A percentile compares a stretch with the other conserved stretches of the same genome.
phyloP scores from a whole-genome alignment of 2,888 invertebrate genomes.

The Dioctria rufipes region DNA sequence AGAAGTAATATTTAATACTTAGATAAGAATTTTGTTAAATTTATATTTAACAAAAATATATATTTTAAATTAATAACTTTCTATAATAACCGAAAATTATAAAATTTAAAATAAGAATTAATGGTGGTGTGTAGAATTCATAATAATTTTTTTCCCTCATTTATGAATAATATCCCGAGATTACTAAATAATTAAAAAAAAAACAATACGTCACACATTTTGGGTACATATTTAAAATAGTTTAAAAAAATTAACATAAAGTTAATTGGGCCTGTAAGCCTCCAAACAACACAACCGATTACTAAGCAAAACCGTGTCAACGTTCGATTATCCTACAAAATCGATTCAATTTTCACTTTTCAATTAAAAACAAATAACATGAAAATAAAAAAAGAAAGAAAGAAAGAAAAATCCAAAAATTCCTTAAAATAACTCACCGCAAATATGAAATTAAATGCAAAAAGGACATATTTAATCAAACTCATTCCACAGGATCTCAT shows the following conservation, averaged over 20 bases:
- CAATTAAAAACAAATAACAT: not conserved
- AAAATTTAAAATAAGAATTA: too few species aligned
- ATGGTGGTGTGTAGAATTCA: too few species aligned
- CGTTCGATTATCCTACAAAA: constrained; percentile 39
- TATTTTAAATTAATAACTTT: too few species aligned
- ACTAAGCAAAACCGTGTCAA: constrained; percentile 33
- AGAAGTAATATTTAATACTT: not conserved
- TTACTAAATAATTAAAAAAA: too few species aligned
- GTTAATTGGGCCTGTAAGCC: too few species aligned
- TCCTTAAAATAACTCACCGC: constrained; percentile 72
- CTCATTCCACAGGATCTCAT: constrained; percentile 72
- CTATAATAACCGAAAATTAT: too few species aligned
- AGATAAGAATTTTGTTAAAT: not conserved
- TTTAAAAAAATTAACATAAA: too few species aligned
- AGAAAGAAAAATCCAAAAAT: not conserved
- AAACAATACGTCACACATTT: too few species aligned
- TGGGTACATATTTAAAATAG: too few species aligned
- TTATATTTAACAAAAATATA: not conserved
- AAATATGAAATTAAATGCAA: constrained; percentile 77
- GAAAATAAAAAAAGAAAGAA: not conserved
- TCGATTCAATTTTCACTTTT: constrained; percentile 32
- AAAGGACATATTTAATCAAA: constrained; percentile 76
- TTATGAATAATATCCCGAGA: too few species aligned
- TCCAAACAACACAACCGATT: not conserved
- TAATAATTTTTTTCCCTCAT: too few species aligned